A percentile compares a stretch with the other conserved stretches of the same genome.
Conservation (phyloP, 2,113 vertebrate genomes). For the Pedetes capensis region DNA sequence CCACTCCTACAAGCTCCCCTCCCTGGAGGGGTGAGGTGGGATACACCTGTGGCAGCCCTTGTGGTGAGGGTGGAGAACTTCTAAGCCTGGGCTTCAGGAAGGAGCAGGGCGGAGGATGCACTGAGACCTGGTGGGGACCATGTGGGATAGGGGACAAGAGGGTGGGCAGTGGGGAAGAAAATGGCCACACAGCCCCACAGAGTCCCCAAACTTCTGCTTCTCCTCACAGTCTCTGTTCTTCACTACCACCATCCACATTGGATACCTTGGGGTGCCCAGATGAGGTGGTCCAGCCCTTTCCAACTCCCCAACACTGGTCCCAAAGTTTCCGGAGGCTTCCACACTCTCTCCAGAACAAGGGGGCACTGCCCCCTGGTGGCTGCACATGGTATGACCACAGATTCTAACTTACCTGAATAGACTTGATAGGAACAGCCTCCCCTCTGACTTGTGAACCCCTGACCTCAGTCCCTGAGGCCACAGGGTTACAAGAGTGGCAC, state of each 20-base stretch:
- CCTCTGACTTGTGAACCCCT: neutral
- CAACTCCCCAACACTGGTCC: neutral
- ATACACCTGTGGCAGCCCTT: neutral
- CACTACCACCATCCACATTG: conserved; percentile 46
- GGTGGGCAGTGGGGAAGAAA: too few species aligned
- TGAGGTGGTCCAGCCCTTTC: conserved; percentile 49
- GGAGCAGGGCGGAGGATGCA: neutral
- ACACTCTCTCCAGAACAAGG: neutral
- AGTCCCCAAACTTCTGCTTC: neutral
- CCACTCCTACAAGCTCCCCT: conserved; percentile 64
- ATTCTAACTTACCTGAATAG: too few species aligned
- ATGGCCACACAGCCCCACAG: neutral
- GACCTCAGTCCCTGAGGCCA: neutral
- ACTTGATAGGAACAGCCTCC: neutral
- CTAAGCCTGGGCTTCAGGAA: neutral
- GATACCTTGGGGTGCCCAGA: conserved; percentile 48
- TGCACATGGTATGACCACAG: neutral
- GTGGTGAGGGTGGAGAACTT: neutral
- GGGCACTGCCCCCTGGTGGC: conserved; percentile 60
- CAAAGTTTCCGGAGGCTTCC: neutral
- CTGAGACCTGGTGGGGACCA: neutral
- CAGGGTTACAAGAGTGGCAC: neutral
- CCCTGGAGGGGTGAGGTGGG: conserved; percentile 57
- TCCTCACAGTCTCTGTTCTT: conserved; percentile 55
- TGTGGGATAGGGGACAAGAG: accelerated